Conservation (phyloP, 2,888 invertebrate species). For the Aporophyla nigra region DNA sequence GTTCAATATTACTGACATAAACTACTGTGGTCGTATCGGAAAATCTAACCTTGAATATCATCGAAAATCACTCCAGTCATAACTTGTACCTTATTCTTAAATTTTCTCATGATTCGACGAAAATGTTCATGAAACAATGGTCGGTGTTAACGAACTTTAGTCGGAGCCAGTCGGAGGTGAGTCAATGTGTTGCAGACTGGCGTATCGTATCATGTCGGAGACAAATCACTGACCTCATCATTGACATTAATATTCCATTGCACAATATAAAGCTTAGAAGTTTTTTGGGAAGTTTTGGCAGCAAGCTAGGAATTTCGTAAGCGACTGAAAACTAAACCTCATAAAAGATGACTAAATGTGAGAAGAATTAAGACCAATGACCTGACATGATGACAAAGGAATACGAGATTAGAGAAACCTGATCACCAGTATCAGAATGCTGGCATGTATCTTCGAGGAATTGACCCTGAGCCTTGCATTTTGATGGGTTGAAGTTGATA, state of each 20-base stretch:
- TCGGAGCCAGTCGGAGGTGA: slow-evolving; percentile 68
- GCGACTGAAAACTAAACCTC: neutral
- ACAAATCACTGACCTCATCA: slow-evolving; percentile 50
- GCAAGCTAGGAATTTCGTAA: neutral
- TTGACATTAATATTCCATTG: slow-evolving; percentile 1
- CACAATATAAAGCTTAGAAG: neutral
- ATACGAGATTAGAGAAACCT: slow-evolving; percentile 4
- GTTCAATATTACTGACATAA: neutral
- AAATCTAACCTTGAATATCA: slow-evolving; percentile 31
- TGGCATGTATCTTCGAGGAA: neutral
- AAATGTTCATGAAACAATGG: slow-evolving; percentile 80
- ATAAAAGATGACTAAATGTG: neutral
- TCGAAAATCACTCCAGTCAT: slow-evolving; percentile 11
- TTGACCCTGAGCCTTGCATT: neutral
- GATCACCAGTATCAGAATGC: neutral
- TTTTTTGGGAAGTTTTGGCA: neutral
- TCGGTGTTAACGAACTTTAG: slow-evolving; percentile 78
- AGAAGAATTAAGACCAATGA: neutral
- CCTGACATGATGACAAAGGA: neutral
- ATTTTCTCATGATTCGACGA: slow-evolving; percentile 60
- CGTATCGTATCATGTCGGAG: slow-evolving; percentile 36
- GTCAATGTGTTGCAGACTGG: slow-evolving; percentile 69
- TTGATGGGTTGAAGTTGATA: too few relatives aligned
- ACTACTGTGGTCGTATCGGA: neutral
- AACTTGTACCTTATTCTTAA: slow-evolving; percentile 10